Evolutionary conservation across 1,140 invertebrate genomes (phyloP).

Genomic region (Atopsyche davidsoni): DNA sequence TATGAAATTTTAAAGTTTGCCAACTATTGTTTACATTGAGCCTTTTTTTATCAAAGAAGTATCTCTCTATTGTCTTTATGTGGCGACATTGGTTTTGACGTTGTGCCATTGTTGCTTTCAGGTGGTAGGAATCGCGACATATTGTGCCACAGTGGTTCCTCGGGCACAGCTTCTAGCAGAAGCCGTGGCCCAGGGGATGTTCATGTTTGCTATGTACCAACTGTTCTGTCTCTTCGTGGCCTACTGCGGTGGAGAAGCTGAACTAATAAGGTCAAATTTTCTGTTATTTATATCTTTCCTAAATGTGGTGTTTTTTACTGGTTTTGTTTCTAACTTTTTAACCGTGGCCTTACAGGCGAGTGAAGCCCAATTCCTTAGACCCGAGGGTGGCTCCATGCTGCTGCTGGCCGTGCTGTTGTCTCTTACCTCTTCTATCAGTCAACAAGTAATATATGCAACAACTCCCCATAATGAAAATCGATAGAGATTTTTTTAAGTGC

Average conservation of each 20-base stretch:
- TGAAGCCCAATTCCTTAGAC: conserved; percentile 45
- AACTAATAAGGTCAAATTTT: conserved; percentile 48
- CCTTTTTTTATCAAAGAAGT: neutral
- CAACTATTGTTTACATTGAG: conserved; percentile 4
- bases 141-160: conserved; percentile 53
- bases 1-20: neutral
- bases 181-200: conserved; percentile 54
- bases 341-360: conserved; percentile 30
- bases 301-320: too few relatives aligned
- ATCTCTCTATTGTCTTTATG: conserved; percentile 23
- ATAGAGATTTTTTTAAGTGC: neutral
- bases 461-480: neutral
- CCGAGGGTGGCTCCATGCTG: conserved; percentile 54
- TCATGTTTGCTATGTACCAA: conserved; percentile 58
- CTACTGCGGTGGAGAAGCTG: conserved; percentile 54
- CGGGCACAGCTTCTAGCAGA: conserved; percentile 55
- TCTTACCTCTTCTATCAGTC: conserved; percentile 48
- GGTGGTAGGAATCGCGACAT: conserved; percentile 51
- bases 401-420: conserved; percentile 59
- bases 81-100: neutral
- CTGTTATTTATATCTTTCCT: too few relatives aligned
- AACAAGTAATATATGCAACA: conserved; percentile 45
- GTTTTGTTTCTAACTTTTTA: too few relatives aligned
- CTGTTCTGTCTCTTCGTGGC: conserved; percentile 54
- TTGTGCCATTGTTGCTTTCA: conserved; percentile 30